Base-by-base conservation (phyloP, 2,888 invertebrate genomes). In the Panopea generosa region DNA sequence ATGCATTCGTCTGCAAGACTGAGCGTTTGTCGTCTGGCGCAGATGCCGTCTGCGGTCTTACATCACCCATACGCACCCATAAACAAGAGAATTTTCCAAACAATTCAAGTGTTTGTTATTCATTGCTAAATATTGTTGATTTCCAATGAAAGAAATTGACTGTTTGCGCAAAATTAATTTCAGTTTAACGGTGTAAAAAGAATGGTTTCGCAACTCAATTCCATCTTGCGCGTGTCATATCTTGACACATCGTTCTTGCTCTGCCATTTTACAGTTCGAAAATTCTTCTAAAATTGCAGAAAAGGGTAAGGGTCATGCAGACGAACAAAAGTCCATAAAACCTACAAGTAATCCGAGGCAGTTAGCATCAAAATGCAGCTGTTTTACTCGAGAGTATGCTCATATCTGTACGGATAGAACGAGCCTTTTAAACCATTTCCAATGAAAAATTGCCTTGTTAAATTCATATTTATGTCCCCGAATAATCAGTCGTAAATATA, bases 51-150 rank as follows among this genome's bases (percentile, higher is more conserved):
- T 56, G 61, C 22, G 70, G 63, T 73, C 55, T 24, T 57, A 56
- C 20, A 45, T 38, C 61, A 50, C 49, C 77, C 63, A 61, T 55
- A 57, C 53, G 69, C 71, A 61, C 67, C 60, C 70, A 78, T 78
- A 78, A 78, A 78, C 66, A 71, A 71, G 52, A 59, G 63, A 70
- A 67, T 59, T 62, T 53, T 70, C 53, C 73, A 60, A 77, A 77
- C 75, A 74, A 71, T 77, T 81, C 77, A 70, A 81, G 80, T 81
- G 80, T 77, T 74, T 66, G 76, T 81, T 73, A 77, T 81, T 81
- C 77, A 81, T 77, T 62, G 77, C 74, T 57, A 68, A 77, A 74
- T 77, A 81, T 81, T 74, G 77, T 70, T 70, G 68, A 81, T 77
- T 74, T 81, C 65, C 80, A 57, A 77, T 81, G 77, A 81, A 81